These are phyloP conservation scores for Podocnemis expansa DNA, from an alignment of 2,113 vertebrate species.

Conservation along the genomic window DNA sequence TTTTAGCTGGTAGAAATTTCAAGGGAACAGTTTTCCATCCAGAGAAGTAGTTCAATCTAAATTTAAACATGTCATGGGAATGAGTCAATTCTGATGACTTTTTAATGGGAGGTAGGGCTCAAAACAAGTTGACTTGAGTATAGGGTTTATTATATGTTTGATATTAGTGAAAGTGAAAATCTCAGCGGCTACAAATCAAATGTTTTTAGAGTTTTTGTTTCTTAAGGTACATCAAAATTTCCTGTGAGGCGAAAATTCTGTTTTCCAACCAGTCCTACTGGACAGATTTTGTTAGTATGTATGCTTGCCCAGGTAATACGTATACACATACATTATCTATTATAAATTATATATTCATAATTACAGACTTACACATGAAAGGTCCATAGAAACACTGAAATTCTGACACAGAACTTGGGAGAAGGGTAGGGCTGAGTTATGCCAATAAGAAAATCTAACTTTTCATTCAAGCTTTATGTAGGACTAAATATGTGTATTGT, in stretches of 20 bases:
- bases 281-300: background rate
- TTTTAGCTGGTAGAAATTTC: background rate
- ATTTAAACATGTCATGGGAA: background rate
- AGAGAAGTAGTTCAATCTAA: too few relatives aligned
- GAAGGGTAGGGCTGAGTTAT: background rate
- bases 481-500: background rate
- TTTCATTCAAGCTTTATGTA: background rate
- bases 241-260: background rate
- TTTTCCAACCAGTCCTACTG: background rate
- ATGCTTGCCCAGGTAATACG: accelerated
- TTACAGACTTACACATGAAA: background rate
- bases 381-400: background rate
- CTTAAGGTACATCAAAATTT: background rate
- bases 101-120: background rate
- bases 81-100: background rate
- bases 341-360: background rate
- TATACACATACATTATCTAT: background rate
- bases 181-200: background rate
- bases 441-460: background rate
- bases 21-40: background rate
- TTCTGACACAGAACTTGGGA: background rate
- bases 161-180: background rate
- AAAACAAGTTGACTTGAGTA: background rate
- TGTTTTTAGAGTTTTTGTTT: background rate
- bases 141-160: background rate